Percentiles rank a stretch among this genome's conserved stretches.
phyloP scores from a whole-genome alignment of 2,888 invertebrate species.

The Netelia fuscicornis region DNA sequence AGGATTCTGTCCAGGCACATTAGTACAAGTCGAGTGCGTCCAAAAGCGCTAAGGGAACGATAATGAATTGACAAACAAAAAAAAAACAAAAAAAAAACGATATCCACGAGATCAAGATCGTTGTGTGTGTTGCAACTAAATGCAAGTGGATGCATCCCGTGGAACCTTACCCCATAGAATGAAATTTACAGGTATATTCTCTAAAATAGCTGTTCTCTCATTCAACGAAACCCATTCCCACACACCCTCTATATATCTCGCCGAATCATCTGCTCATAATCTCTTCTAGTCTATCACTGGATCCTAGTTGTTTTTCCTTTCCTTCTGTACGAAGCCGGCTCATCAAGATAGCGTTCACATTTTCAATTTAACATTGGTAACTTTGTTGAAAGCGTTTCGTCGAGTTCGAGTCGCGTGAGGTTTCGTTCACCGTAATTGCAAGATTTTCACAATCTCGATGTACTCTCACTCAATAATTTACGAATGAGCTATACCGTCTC shows the following conservation, averaged over 20 bases:
- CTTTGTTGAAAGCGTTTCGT: conserved; percentile 57
- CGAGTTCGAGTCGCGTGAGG: conserved; percentile 69
- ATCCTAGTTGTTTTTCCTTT: conserved; percentile 41
- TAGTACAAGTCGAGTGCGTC: conserved; percentile 68
- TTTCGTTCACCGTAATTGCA: conserved; percentile 35
- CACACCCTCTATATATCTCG: background rate
- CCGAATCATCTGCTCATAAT: conserved; percentile 7
- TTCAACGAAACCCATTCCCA: conserved; percentile 43
- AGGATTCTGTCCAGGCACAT: conserved; percentile 77
- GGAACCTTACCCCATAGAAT: conserved; percentile 78
- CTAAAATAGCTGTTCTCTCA: conserved; percentile 72
- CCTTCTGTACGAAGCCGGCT: conserved; percentile 43
- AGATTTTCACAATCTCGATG: too few species aligned
- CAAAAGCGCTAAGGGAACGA: conserved; percentile 79
- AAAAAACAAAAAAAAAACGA: conserved; percentile 77
- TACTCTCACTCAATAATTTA: too few species aligned
- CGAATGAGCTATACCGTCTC: background rate
- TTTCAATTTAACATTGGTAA: conserved; percentile 6
- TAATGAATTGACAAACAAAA: conserved; percentile 80
- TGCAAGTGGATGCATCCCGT: conserved; percentile 85
- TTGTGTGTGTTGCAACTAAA: conserved; percentile 85
- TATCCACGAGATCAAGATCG: conserved; percentile 85
- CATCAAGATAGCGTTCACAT: conserved; percentile 11
- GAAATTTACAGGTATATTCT: conserved; percentile 84
- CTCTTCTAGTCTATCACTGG: conserved; percentile 17